Conservation (phyloP, 2,888 invertebrate species). For the Leucophora obtusa region DNA sequence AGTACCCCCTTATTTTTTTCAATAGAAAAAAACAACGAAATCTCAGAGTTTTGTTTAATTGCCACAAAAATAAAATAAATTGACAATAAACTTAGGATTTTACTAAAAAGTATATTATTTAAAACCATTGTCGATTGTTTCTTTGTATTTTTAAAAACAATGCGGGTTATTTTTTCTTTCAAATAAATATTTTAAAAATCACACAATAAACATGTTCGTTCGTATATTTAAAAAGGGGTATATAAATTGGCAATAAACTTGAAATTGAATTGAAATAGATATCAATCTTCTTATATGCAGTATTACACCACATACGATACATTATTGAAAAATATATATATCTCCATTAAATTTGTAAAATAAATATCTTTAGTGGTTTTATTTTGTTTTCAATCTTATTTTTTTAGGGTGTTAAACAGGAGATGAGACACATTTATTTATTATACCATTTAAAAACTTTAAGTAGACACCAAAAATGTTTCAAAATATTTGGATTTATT, state of each 20-base stretch:
- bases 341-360: background rate
- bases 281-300: background rate
- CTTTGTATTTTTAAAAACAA: background rate
- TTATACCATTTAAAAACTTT: background rate
- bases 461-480: background rate
- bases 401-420: background rate
- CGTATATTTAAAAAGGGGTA: background rate
- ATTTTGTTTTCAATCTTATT: background rate
- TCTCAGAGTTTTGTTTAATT: background rate
- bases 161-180: background rate
- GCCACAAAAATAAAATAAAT: background rate
- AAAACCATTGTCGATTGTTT: background rate
- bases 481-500: background rate
- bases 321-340: background rate
- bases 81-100: background rate
- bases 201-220: background rate
- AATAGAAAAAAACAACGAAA: background rate
- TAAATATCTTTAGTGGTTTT: background rate
- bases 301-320: background rate
- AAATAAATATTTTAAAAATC: background rate
- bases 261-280: slow-evolving; percentile 35
- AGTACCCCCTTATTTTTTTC: background rate
- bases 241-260: slow-evolving; percentile 50
- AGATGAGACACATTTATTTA: background rate
- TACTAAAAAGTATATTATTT: background rate